Conservation (phyloP, 2,113 vertebrate genomes). For the Bubo scandiacus region DNA sequence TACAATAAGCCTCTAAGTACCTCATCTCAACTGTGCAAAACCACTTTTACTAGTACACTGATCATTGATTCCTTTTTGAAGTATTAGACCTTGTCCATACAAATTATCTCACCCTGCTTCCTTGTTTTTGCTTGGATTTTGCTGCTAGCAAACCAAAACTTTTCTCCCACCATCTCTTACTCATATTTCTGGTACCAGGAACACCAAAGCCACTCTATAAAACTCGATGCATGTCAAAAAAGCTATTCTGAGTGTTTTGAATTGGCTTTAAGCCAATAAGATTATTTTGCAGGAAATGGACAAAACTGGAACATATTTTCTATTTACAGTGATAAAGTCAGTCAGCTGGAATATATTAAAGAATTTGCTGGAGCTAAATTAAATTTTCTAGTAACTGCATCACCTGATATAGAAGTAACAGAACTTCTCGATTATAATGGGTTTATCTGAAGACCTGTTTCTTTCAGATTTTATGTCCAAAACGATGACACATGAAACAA, state of each 20-base stretch:
- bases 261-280: background rate
- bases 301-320: slow-evolving; percentile 33
- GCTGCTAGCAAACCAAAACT: background rate
- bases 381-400: slow-evolving; percentile 65
- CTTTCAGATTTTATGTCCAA: background rate
- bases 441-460: background rate
- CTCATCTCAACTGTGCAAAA: background rate
- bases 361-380: slow-evolving; percentile 63
- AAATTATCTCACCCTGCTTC: background rate
- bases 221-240: background rate
- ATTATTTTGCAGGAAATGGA: background rate
- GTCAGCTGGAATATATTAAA: slow-evolving; percentile 63
- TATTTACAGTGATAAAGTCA: slow-evolving; percentile 39
- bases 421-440: background rate
- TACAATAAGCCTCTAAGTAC: background rate
- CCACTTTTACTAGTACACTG: background rate
- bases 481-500: background rate
- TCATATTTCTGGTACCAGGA: background rate
- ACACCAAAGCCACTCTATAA: background rate
- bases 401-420: slow-evolving; percentile 45
- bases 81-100: background rate
- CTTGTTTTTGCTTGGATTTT: background rate
- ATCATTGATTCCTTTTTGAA: background rate
- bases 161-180: background rate
- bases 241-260: background rate